These are phyloP conservation scores for Seladonia tumulorum DNA, from an alignment of 2,888 invertebrate species.

Conservation along the genomic window DNA sequence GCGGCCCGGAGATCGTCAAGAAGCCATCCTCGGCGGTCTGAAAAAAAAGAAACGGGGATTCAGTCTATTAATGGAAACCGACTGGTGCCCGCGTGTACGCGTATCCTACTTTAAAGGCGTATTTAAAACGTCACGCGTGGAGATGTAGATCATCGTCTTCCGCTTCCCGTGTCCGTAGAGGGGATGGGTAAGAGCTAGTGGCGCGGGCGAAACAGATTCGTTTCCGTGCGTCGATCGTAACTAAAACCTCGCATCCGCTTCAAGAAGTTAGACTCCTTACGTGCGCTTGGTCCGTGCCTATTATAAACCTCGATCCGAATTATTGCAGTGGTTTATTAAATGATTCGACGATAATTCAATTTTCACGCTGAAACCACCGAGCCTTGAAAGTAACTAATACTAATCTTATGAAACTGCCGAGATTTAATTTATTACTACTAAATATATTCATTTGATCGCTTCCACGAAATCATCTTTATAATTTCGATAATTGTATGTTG, in stretches of 20 bases:
- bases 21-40: conserved; percentile 37
- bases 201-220: conserved; percentile 5
- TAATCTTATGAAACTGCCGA: too few relatives aligned
- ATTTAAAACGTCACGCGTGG: conserved; percentile 24
- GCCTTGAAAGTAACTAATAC: too few relatives aligned
- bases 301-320: background rate
- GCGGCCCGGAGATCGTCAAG: conserved; percentile 10
- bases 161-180: conserved; percentile 17
- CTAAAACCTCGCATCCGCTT: background rate
- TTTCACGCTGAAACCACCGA: too few relatives aligned
- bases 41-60: background rate
- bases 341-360: background rate
- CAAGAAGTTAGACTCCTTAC: background rate
- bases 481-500: too few relatives aligned
- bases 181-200: too few relatives aligned
- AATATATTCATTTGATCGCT: too few relatives aligned
- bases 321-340: background rate
- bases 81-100: conserved; percentile 2
- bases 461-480: too few relatives aligned
- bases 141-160: conserved; percentile 25
- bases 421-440: too few relatives aligned
- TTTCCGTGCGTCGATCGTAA: conserved; percentile 6
- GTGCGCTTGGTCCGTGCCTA: background rate
- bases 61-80: conserved; percentile 10
- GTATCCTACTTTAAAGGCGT: conserved; percentile 15